Evolutionary conservation across 2,888 invertebrate genomes (phyloP).

Genomic region (Heteromyza rotundicornis): DNA sequence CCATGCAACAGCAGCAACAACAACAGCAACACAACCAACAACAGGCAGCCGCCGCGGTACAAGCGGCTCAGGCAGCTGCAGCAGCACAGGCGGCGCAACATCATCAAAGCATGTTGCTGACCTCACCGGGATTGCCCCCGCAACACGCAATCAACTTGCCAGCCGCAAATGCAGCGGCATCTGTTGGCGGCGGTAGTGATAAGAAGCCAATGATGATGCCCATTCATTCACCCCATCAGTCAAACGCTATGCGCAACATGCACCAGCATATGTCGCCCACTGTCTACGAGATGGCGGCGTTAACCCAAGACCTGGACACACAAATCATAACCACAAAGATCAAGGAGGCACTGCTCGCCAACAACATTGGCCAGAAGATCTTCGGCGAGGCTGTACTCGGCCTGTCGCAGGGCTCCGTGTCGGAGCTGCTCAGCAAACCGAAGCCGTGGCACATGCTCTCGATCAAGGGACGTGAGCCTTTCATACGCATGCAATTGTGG

Average conservation of each 20-base stretch:
- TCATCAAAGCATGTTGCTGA: conserved; percentile 69
- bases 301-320: conserved; percentile 95
- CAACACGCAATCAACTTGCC: conserved; percentile 76
- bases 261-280: conserved; percentile 91
- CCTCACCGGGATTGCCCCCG: conserved; percentile 78
- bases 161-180: conserved; percentile 61
- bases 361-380: conserved; percentile 97
- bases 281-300: conserved; percentile 96
- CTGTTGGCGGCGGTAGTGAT: conserved; percentile 50
- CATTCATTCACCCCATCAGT: conserved; percentile 71
- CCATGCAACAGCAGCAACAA: conserved; percentile 57
- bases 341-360: conserved; percentile 93
- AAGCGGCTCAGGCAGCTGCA: conserved; percentile 64
- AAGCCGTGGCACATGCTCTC: conserved; percentile 99
- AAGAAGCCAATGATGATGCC: conserved; percentile 68
- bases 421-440: conserved; percentile 95
- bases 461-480: conserved; percentile 96
- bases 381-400: conserved; percentile 98
- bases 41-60: conserved; percentile 57
- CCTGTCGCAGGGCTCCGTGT: conserved; percentile 95
- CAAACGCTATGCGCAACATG: conserved; percentile 73
- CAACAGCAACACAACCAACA: conserved; percentile 18
- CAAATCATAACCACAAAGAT: conserved; percentile 96
- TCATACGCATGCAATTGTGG: conserved; percentile 97
- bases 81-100: conserved; percentile 55